Conservation (phyloP, 2,113 vertebrate species). For the Gopherus flavomarginatus region DNA sequence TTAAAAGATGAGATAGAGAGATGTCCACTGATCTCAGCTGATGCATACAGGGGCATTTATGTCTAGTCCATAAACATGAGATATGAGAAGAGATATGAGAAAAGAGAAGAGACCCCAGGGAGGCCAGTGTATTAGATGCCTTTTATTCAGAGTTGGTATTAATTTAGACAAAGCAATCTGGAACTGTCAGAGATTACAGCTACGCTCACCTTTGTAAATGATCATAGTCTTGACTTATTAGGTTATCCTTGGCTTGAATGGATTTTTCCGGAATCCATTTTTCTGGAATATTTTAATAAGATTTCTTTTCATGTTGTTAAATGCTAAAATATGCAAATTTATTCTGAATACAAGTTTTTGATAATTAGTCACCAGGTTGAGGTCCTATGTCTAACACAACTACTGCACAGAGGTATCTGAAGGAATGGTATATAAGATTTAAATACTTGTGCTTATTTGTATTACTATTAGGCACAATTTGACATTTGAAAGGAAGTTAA, state of each 20-base stretch:
- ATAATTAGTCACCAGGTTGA: not conserved
- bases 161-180: slow-evolving; percentile 73
- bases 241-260: slow-evolving; percentile 22
- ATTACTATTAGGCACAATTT: not conserved
- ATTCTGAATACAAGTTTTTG: not conserved
- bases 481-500: not conserved
- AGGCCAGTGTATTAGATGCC: slow-evolving; percentile 12
- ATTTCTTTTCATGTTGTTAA: not conserved
- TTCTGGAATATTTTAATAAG: not conserved
- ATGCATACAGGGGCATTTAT: slow-evolving; percentile 70
- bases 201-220: slow-evolving; percentile 60
- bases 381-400: not conserved
- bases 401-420: not conserved
- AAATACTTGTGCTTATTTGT: not conserved
- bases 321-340: not conserved
- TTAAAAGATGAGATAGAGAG: not conserved
- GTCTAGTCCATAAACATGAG: slow-evolving; percentile 69
- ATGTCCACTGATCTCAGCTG: slow-evolving; percentile 12
- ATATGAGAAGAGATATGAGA: slow-evolving; percentile 44
- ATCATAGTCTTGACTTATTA: slow-evolving; percentile 17
- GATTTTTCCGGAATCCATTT: no score
- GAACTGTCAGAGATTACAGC: slow-evolving; percentile 68
- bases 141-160: slow-evolving; percentile 56
- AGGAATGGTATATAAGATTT: not conserved
- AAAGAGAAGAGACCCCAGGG: slow-evolving; percentile 45